Percentiles rank a stretch among this genome's conserved stretches.
Conservation (phyloP, 1,140 invertebrate genomes). For the Homarus americanus region DNA sequence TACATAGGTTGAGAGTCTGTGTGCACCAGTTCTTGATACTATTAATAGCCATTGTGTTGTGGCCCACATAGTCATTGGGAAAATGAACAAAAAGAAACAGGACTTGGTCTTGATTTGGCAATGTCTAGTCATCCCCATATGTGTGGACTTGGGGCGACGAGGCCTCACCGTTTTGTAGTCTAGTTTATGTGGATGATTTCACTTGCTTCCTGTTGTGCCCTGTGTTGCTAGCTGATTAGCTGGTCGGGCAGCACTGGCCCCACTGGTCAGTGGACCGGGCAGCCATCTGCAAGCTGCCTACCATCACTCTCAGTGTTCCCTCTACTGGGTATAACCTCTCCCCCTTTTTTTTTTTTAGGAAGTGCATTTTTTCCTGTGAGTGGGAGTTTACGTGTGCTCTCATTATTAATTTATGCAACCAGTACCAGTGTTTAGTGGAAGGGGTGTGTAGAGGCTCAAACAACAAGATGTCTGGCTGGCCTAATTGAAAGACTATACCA, state of each 20-base stretch:
- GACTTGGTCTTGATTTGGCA: conserved; percentile 61
- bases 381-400: conserved; percentile 44
- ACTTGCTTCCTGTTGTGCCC: conserved; percentile 52
- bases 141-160: conserved; percentile 54
- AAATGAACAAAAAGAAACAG: conserved; percentile 53
- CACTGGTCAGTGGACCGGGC: conserved; percentile 33
- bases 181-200: conserved; percentile 68
- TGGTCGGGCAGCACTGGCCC: conserved; percentile 42
- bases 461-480: conserved; percentile 21
- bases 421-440: conserved; percentile 61
- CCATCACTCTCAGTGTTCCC: conserved; percentile 35
- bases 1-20: conserved; percentile 62
- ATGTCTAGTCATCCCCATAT: conserved; percentile 65
- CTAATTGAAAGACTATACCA: conserved; percentile 36
- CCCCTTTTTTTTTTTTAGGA: conserved; percentile 36
- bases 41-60: conserved; percentile 57
- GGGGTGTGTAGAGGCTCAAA: conserved; percentile 47
- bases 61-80: conserved; percentile 57
- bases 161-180: conserved; percentile 64
- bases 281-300: conserved; percentile 22
- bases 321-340: conserved; percentile 14
- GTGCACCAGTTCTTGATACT: conserved; percentile 60
- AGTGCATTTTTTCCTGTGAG: conserved; percentile 50
- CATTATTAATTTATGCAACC: conserved; percentile 62
- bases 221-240: conserved; percentile 53